phyloP scores from a whole-genome alignment of 1,140 invertebrate species.

The Drosophila sp. region DNA sequence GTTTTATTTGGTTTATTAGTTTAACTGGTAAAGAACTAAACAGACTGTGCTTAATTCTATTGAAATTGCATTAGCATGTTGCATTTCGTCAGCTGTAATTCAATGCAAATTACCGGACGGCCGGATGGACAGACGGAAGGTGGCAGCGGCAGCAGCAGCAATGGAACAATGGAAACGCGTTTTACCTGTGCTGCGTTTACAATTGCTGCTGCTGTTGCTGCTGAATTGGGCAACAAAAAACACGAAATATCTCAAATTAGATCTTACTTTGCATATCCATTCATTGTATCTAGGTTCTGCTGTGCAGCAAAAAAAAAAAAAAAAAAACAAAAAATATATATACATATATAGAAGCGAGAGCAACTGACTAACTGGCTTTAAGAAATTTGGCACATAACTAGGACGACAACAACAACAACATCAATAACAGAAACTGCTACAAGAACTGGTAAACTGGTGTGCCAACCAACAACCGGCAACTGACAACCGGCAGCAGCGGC shows the following conservation, averaged over 20 bases:
- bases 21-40: constrained; percentile 9
- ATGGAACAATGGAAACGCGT: constrained; percentile 9
- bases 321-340: not conserved
- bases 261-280: constrained; percentile 49
- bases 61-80: constrained; percentile 45
- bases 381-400: constrained; percentile 78
- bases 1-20: constrained; percentile 19
- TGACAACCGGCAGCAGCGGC: constrained; percentile 57
- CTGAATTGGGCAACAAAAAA: constrained; percentile 49
- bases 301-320: constrained; percentile 1
- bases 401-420: constrained; percentile 59
- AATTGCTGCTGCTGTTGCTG: constrained; percentile 22
- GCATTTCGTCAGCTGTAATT: constrained; percentile 55
- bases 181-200: constrained; percentile 27
- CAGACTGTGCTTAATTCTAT: constrained; percentile 42
- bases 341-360: constrained; percentile 29
- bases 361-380: constrained; percentile 65
- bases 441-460: constrained; percentile 76
- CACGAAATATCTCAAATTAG: constrained; percentile 29
- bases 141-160: not conserved
- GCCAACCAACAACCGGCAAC: constrained; percentile 33
- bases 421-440: constrained; percentile 48
- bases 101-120: constrained; percentile 53
- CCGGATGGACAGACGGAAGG: constrained; percentile 15
- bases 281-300: constrained; percentile 27